Conservation (phyloP, 2,113 vertebrate genomes). For the Odocoileus hemionus region DNA sequence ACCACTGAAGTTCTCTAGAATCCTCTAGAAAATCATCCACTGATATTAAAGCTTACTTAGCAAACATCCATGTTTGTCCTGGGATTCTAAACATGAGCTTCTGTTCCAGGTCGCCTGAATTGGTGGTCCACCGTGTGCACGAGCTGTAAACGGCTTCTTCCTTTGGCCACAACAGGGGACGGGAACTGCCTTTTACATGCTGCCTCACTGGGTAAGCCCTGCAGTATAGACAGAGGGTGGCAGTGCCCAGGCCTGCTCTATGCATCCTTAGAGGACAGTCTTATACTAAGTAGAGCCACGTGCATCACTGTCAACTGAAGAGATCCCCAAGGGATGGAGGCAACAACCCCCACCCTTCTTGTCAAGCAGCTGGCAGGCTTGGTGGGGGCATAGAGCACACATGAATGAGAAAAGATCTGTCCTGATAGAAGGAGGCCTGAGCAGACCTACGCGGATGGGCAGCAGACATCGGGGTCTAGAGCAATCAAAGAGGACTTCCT, state of each 20-base stretch:
- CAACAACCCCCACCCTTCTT: not conserved
- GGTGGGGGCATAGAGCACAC: not conserved
- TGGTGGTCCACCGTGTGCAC: constrained; percentile 98
- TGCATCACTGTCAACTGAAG: not conserved
- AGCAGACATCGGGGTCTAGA: not conserved
- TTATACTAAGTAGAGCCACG: not conserved
- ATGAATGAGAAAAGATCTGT: not conserved
- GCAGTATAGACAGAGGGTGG: not conserved
- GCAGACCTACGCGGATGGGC: not conserved
- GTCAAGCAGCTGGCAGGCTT: not conserved
- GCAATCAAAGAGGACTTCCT: not conserved
- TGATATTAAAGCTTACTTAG: not conserved
- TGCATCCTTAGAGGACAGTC: not conserved
- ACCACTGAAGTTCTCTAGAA: not conserved
- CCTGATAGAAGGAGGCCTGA: not conserved
- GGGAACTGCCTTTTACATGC: constrained; percentile 98
- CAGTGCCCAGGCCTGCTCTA: not conserved
- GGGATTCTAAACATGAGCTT: not conserved
- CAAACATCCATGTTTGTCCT: not conserved
- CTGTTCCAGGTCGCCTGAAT: constrained; percentile 92
- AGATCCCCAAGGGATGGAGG: not conserved
- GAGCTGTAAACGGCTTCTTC: constrained; percentile 96
- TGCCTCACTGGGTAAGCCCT: constrained; percentile 92
- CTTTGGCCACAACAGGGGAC: constrained; percentile 96
- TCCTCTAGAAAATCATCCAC: not conserved